Evolutionary conservation across 2,888 invertebrate species (phyloP), one percentile per base, ranked within the genome.

Genomic region (Aphodius sticticus): DNA sequence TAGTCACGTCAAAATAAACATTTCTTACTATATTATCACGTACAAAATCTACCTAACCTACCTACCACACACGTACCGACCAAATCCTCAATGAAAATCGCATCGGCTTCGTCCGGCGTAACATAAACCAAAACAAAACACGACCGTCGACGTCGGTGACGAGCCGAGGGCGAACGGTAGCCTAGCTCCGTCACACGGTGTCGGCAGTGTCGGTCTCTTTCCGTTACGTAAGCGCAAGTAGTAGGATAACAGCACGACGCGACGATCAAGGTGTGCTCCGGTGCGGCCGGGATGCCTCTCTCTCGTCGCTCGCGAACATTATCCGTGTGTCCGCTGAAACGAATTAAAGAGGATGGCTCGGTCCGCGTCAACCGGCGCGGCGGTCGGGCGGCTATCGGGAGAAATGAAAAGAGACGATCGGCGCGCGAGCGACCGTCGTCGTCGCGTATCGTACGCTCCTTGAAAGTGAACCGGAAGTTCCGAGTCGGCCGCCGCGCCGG

Each of bases 381-480:
- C 26, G 3, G 26, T 3, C 26, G 26, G 26, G 26, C 26, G 26
- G 53, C 53, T 53, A 53, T 12, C 53, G 53, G 3, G 53, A 53
- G 79, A 80, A 80, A 71, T 78, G 78, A 78, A 82, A 81, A 81
- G 80, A 79, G 77, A 81, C 78, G 16, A 79, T 74, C 80, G 82
- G 78, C 80, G 81, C 78, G 76, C 16, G 70, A 26, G 76, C 35
- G 78, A 37, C 78, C 76, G 76, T 69, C 76, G 53, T 16, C 6
- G 76, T 69, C 69, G 37, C 69, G 9, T 26, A 26, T 38, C 78
- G 76, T 71, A 37, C 70, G 14, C 80, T 77, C 78, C 76, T 82
- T 81, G 82, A 80, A 82, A 80, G 76, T 76, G 79, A 82, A 81
- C 84, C 83, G 84, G 85, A 84, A 85, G 84, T 84, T 83, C 83